Evolutionary conservation across 53 echinoderm and acorn worm species (phyloP).

Genomic region (Temnopleurus reevesii): DNA sequence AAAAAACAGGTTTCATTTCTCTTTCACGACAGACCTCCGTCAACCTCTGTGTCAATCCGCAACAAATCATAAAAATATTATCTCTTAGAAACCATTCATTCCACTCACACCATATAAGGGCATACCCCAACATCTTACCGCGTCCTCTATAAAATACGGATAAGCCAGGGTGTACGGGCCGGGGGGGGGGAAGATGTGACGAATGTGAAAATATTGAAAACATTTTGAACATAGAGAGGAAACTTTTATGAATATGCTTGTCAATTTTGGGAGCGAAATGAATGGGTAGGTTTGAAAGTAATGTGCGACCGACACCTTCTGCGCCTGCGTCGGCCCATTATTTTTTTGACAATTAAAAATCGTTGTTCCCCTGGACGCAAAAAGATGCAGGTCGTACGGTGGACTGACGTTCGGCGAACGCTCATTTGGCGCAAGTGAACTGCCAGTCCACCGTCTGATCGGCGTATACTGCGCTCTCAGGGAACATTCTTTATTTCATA

Average conservation of each 20-base stretch:
- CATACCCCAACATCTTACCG: conserved; percentile 38
- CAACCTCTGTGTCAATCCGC: neutral
- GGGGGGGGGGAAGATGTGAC: neutral
- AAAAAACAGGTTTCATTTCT: neutral
- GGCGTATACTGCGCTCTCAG: too few relatives aligned
- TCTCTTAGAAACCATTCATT: conserved; percentile 17
- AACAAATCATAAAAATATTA: conserved; percentile 27
- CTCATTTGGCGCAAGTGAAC: too few relatives aligned
- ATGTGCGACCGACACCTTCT: too few relatives aligned
- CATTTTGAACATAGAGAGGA: neutral
- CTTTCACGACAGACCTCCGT: neutral
- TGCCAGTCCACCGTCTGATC: too few relatives aligned
- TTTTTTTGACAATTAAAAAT: too few relatives aligned
- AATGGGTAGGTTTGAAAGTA: too few relatives aligned
- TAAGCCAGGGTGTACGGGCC: neutral
- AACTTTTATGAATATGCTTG: neutral
- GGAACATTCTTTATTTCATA: too few relatives aligned
- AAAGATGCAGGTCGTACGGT: too few relatives aligned
- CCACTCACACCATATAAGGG: conserved; percentile 33
- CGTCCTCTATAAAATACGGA: conserved; percentile 22
- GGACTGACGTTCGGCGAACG: too few relatives aligned
- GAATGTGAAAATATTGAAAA: neutral
- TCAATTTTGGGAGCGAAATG: too few relatives aligned
- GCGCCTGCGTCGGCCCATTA: too few relatives aligned
- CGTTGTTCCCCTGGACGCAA: too few relatives aligned